Conservation (phyloP, 2,113 vertebrate genomes). For the Clarias gariepinus region DNA sequence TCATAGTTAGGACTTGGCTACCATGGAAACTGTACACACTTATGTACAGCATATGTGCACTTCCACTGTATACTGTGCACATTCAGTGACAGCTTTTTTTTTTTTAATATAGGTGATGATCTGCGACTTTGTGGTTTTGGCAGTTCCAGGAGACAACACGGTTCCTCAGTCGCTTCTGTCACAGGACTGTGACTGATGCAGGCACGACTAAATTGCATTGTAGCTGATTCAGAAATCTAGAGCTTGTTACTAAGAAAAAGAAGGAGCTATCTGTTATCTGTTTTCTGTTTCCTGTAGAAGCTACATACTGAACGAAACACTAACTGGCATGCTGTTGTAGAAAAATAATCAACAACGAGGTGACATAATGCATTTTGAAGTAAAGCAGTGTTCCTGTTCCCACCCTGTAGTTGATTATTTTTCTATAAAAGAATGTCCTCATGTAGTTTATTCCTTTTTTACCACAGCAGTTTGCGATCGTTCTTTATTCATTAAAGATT, state of each 20-base stretch:
- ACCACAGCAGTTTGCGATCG: not conserved
- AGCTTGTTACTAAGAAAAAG: not conserved
- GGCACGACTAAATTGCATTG: no score
- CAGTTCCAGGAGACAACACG: conserved; percentile 45
- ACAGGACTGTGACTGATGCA: conserved; percentile 41
- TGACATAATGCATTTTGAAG: not conserved
- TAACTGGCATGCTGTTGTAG: not conserved
- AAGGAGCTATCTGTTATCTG: not conserved
- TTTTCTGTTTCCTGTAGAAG: not conserved
- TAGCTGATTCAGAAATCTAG: not conserved
- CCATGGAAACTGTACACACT: not conserved
- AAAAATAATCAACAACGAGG: not conserved
- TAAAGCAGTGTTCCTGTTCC: not conserved
- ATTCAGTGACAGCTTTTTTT: not conserved
- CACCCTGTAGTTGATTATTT: not conserved
- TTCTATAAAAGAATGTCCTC: not conserved
- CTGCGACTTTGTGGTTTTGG: conserved; percentile 53
- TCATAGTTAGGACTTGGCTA: not conserved
- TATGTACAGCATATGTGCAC: not conserved
- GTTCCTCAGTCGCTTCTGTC: conserved; percentile 49
- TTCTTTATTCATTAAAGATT: not conserved
- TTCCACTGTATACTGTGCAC: not conserved
- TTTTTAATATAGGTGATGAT: conserved; percentile 48
- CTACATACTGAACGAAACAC: not conserved
- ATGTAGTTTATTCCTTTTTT: not conserved